phyloP scores from a whole-genome alignment of 2,113 vertebrate species.

The Xiphorhynchus elegans region DNA sequence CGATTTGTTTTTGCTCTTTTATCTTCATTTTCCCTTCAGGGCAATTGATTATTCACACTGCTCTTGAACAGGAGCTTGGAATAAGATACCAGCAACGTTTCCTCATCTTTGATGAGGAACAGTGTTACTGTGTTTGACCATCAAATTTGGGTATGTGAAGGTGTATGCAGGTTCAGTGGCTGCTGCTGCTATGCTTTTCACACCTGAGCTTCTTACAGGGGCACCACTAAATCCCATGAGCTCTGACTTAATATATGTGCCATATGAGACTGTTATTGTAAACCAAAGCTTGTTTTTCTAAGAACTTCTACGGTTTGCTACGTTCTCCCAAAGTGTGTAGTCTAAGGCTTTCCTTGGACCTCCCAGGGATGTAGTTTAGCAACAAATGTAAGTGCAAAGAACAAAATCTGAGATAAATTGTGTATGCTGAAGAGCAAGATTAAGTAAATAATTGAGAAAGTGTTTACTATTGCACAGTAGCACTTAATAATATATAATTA shows the following conservation, averaged over 20 bases:
- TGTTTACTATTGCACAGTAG: not conserved
- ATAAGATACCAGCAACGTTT: slow-evolving; percentile 31
- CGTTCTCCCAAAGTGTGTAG: not conserved
- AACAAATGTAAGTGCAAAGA: not conserved
- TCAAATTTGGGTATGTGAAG: not conserved
- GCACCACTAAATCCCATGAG: not conserved
- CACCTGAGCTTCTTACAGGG: not conserved
- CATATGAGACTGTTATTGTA: no score
- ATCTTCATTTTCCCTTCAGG: slow-evolving; percentile 24
- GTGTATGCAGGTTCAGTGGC: not conserved
- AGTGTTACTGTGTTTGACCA: not conserved
- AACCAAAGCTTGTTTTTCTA: not conserved
- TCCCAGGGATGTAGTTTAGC: not conserved
- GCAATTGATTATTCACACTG: slow-evolving; percentile 59
- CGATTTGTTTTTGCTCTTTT: slow-evolving; percentile 59
- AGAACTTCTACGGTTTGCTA: not conserved
- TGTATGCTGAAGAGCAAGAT: not conserved
- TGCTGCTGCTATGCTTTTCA: not conserved
- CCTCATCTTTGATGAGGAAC: not conserved
- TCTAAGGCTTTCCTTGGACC: not conserved
- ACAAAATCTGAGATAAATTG: not conserved
- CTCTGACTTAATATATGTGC: not conserved
- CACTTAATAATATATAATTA: not conserved
- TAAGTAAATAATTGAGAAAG: not conserved
- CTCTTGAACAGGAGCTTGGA: not conserved